Base-by-base conservation (phyloP, 2,113 vertebrate species). In the Xyliphius kryptos region DNA sequence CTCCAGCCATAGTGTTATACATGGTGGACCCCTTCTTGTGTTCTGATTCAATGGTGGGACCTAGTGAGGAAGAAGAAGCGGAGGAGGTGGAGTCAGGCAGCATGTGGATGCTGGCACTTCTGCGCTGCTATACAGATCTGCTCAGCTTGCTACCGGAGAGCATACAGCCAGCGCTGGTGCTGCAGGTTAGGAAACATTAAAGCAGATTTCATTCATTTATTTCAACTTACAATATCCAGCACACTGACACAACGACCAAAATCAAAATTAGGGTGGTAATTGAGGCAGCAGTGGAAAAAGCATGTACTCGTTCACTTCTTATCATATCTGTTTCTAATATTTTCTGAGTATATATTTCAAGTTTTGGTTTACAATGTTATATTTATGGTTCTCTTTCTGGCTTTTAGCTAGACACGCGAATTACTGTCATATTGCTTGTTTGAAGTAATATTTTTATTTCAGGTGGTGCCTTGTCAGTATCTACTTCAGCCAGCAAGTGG, bases 381-480 rank as follows among this genome's bases (percentile, higher is more conserved):
- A n/a, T n/a, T n/a, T n/a, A n/a, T n/a, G n/a, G n/a, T n/a, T n/a
- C n/a, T n/a, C n/a, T n/a, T n/a, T n/a, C n/a, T n/a, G n/a, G n/a
- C n/a, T n/a, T n/a, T n/a, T n/a, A n/a, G n/a, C n/a, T n/a, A n/a
- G n/a, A n/a, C n/a, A n/a, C n/a, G n/a, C n/a, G n/a, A n/a, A n/a
- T n/a, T n/a, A n/a, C n/a, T n/a, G n/a, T n/a, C n/a, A n/a, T n/a
- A n/a, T n/a, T n/a, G n/a, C n/a, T n/a, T n/a, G n/a, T n/a, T n/a
- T n/a, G n/a, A n/a, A n/a, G n/a, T n/a, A n/a, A n/a, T 55, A 9
- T 40, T 51, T 67, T 9, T 56, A 13, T 55, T 54, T 19, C 10
- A 97, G 95, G 92, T 98, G 78, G 91, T 97, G 81, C 91, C 95
- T 49, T 97, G 93, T 80, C 91, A 93, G 86, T 93, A 93, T 82